Conservation (phyloP, 2,113 vertebrate genomes). For the Isurus oxyrinchus region DNA sequence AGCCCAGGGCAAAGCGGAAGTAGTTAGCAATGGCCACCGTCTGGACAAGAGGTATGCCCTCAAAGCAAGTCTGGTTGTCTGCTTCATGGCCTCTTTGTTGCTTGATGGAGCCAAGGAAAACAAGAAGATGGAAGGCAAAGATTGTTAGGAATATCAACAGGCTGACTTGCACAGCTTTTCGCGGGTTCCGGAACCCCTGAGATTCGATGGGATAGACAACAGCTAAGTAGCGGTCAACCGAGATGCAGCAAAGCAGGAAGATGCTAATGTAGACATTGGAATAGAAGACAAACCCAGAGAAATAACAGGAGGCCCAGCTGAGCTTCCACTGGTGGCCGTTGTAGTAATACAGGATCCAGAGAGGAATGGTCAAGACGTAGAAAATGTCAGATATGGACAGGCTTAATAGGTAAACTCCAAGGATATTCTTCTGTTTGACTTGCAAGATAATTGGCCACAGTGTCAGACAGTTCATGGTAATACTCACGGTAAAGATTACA, state of each 20-base stretch:
- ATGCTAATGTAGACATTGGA: slow-evolving; percentile 70
- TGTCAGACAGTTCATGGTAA: slow-evolving; percentile 57
- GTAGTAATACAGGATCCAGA: slow-evolving; percentile 64
- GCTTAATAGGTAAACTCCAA: slow-evolving; percentile 62
- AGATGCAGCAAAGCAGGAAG: slow-evolving; percentile 65
- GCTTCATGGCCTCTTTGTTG: neutral
- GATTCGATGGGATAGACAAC: slow-evolving; percentile 55
- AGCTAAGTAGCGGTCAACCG: slow-evolving; percentile 63
- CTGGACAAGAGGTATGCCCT: slow-evolving; percentile 52
- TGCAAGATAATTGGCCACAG: slow-evolving; percentile 58
- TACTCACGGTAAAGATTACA: slow-evolving; percentile 54
- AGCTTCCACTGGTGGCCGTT: slow-evolving; percentile 57
- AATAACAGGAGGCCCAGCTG: slow-evolving; percentile 44
- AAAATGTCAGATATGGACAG: slow-evolving; percentile 62
- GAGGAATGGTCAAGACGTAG: slow-evolving; percentile 61
- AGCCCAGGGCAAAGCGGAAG: slow-evolving; percentile 52
- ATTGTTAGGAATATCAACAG: slow-evolving; percentile 43
- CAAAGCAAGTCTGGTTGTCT: slow-evolving; percentile 54
- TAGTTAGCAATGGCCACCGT: slow-evolving; percentile 55
- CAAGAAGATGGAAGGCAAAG: slow-evolving; percentile 43
- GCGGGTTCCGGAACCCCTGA: slow-evolving; percentile 47
- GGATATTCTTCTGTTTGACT: slow-evolving; percentile 53
- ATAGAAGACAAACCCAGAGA: slow-evolving; percentile 68
- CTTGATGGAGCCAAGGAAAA: neutral
- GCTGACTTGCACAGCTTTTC: slow-evolving; percentile 54